These are phyloP conservation scores for Toxotes chatareus DNA, from an alignment of 2,113 vertebrate genomes.

Conservation along the genomic window DNA sequence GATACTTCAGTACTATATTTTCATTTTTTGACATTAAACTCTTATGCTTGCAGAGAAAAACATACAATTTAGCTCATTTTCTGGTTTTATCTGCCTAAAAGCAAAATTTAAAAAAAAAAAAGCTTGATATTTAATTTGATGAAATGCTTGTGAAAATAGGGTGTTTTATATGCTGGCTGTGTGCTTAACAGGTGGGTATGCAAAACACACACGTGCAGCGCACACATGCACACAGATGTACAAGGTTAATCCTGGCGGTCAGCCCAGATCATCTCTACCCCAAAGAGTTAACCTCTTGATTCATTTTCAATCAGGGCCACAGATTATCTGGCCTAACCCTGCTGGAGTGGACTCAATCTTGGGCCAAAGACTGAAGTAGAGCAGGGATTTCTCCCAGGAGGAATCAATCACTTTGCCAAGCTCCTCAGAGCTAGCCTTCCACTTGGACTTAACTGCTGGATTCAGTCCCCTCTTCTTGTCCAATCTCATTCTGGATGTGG, in stretches of 20 bases:
- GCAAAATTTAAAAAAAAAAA: neutral
- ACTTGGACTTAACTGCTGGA: constrained; percentile 60
- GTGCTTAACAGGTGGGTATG: constrained; percentile 45
- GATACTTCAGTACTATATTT: neutral
- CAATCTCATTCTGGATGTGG: constrained; percentile 62
- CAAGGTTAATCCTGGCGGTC: constrained; percentile 67
- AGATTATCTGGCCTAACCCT: constrained; percentile 80
- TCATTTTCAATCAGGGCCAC: constrained; percentile 79
- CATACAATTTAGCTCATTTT: neutral
- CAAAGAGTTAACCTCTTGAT: constrained; percentile 75
- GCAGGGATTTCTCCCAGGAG: constrained; percentile 76
- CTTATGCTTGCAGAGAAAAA: neutral
- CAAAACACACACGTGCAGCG: constrained; percentile 17
- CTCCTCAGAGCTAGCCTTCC: constrained; percentile 64
- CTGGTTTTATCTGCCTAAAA: neutral
- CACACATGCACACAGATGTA: constrained; percentile 32
- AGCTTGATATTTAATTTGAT: neutral
- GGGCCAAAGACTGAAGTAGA: constrained; percentile 73
- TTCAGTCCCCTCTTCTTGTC: constrained; percentile 44
- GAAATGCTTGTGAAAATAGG: neutral
- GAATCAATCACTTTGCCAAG: constrained; percentile 79
- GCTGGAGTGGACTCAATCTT: constrained; percentile 78
- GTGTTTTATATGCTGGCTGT: neutral
- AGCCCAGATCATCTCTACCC: constrained; percentile 61
- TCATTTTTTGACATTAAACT: neutral